Conservation (phyloP, 2,113 vertebrate genomes). For the Nerophis lumbriciformis region DNA sequence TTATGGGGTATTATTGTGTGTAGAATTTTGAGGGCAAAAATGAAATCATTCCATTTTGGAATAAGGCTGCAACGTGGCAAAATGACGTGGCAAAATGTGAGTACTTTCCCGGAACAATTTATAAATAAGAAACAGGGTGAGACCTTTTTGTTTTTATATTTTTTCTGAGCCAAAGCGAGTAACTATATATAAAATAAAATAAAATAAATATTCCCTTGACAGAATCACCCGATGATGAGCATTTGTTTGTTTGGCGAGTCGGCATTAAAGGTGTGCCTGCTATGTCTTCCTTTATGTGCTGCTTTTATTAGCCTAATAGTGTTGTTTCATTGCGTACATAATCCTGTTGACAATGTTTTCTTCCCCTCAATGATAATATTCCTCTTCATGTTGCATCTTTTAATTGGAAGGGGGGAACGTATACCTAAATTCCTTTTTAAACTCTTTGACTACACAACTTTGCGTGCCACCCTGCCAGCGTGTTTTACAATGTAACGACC, state of each 20-base stretch:
- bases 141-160: no score
- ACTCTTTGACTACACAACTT: conserved; percentile 30
- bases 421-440: conserved; percentile 61
- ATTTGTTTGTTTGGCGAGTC: conserved; percentile 51
- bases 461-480: conserved; percentile 47
- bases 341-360: conserved; percentile 60
- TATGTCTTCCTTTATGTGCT: conserved; percentile 43
- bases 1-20: no score
- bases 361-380: conserved; percentile 54
- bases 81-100: no score
- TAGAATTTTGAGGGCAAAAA: no score
- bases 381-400: conserved; percentile 43
- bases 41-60: no score
- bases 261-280: conserved; percentile 20
- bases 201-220: no score
- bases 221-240: conserved; percentile 21
- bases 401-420: conserved; percentile 59
- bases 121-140: no score
- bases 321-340: conserved; percentile 58
- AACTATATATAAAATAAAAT: no score
- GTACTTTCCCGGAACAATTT: no score
- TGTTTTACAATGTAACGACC: conserved; percentile 69
- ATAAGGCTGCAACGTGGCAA: no score
- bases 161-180: no score
- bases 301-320: conserved; percentile 54